Evolutionary conservation across 2,888 invertebrate genomes (phyloP).

Genomic region (Polymixis flavicincta): DNA sequence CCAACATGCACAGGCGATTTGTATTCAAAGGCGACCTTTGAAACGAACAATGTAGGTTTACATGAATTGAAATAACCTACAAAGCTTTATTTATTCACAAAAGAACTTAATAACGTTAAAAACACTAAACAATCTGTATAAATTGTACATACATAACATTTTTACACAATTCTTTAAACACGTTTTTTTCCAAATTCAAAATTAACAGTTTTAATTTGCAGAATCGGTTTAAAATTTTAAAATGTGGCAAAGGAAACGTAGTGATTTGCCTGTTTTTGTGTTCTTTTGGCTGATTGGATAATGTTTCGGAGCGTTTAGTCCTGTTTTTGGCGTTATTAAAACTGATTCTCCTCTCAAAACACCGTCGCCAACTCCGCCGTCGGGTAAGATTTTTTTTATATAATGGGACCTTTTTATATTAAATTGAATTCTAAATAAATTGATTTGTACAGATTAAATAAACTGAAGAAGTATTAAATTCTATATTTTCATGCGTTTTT

Average conservation of each 20-base stretch:
- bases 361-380: conserved; percentile 71
- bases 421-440: conserved; percentile 26
- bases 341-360: conserved; percentile 69
- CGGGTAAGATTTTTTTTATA: conserved; percentile 75
- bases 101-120: conserved; percentile 58
- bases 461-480: conserved; percentile 3
- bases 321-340: conserved; percentile 74
- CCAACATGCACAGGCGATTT: conserved; percentile 48
- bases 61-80: conserved; percentile 35
- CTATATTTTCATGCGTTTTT: conserved; percentile 30
- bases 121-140: conserved; percentile 58
- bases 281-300: conserved; percentile 62
- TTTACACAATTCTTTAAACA: conserved; percentile 25
- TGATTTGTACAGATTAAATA: conserved; percentile 34
- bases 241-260: conserved; percentile 47
- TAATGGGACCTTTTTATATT: conserved; percentile 61
- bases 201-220: conserved; percentile 40
- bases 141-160: conserved; percentile 54
- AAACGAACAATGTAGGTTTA: conserved; percentile 26
- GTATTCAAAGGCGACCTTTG: conserved; percentile 36
- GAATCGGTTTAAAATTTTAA: conserved; percentile 32
- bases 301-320: conserved; percentile 73
- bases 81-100: conserved; percentile 16
- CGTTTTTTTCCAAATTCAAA: conserved; percentile 45
- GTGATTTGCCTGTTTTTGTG: conserved; percentile 54